Conservation (phyloP, 2,797 vertebrate species). For the Acrocephalus scirpaceus region DNA sequence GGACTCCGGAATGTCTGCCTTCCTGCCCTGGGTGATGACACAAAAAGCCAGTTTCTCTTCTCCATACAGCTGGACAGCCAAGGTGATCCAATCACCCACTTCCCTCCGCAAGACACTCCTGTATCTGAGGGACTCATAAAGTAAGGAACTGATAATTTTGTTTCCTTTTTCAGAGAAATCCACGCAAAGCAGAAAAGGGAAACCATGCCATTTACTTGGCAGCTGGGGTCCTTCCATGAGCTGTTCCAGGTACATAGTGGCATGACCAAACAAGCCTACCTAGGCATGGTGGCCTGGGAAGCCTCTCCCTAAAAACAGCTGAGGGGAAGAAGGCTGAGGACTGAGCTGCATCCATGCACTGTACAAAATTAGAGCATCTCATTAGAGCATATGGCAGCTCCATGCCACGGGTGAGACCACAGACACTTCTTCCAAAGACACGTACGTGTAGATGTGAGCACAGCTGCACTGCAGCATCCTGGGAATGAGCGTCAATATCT, state of each 20-base stretch:
- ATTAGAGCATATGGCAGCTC: background rate
- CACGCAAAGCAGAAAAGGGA: background rate
- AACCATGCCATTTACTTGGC: background rate
- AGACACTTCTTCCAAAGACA: background rate
- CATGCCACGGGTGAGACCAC: background rate
- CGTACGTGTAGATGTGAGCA: background rate
- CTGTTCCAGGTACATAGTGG: background rate
- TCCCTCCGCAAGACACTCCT: background rate
- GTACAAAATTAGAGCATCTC: background rate
- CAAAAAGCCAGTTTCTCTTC: background rate
- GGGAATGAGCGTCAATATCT: background rate
- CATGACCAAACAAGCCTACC: background rate
- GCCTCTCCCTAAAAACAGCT: background rate
- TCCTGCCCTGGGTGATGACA: background rate
- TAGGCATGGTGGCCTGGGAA: background rate
- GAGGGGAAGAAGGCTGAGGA: background rate
- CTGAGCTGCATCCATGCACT: background rate
- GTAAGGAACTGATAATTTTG: background rate
- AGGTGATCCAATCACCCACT: background rate
- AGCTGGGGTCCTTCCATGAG: background rate
- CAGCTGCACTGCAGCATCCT: background rate
- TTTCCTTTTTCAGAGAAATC: constrained; percentile 33
- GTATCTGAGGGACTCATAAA: background rate
- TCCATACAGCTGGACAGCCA: background rate
- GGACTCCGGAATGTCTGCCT: background rate